Percentiles rank a stretch among this genome's conserved stretches.
Conservation (phyloP, 2,888 invertebrate genomes). For the Plemyria rubiginata region DNA sequence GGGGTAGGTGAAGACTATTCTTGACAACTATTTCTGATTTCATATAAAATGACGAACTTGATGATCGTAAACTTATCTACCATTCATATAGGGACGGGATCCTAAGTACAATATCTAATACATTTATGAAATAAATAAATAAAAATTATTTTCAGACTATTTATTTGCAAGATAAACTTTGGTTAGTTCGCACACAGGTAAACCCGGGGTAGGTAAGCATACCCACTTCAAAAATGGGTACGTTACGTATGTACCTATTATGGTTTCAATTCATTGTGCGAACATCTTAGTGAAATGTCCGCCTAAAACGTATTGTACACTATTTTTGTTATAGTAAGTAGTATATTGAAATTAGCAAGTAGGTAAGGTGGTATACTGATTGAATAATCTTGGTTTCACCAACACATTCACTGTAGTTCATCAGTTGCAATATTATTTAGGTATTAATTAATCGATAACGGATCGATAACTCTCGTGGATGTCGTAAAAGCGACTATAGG, state of each 20-base stretch:
- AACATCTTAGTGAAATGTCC: slow-evolving; percentile 3
- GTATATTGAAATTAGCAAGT: not conserved
- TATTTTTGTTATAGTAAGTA: not conserved
- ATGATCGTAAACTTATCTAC: too few relatives aligned
- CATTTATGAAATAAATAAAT: not conserved
- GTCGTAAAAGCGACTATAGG: too few relatives aligned
- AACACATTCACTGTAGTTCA: not conserved
- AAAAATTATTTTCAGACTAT: slow-evolving; percentile 33
- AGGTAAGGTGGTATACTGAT: not conserved
- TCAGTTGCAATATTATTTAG: too few relatives aligned
- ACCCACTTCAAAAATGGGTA: not conserved
- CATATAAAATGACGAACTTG: too few relatives aligned
- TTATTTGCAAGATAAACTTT: slow-evolving; percentile 39
- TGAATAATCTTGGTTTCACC: not conserved
- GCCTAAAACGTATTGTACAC: not conserved
- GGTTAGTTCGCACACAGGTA: slow-evolving; percentile 20
- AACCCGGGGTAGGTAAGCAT: slow-evolving; percentile 1
- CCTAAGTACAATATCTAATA: too few relatives aligned
- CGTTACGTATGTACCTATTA: too few relatives aligned
- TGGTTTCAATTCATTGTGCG: not conserved
- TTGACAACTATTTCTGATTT: too few relatives aligned
- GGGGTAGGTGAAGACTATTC: too few relatives aligned
- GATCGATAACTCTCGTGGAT: too few relatives aligned
- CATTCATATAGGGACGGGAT: too few relatives aligned
- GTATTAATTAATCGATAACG: too few relatives aligned